Evolutionary conservation across 2,113 vertebrate species (phyloP), one percentile per base, ranked within the genome.

Genomic region (Phylloscopus trochilus): DNA sequence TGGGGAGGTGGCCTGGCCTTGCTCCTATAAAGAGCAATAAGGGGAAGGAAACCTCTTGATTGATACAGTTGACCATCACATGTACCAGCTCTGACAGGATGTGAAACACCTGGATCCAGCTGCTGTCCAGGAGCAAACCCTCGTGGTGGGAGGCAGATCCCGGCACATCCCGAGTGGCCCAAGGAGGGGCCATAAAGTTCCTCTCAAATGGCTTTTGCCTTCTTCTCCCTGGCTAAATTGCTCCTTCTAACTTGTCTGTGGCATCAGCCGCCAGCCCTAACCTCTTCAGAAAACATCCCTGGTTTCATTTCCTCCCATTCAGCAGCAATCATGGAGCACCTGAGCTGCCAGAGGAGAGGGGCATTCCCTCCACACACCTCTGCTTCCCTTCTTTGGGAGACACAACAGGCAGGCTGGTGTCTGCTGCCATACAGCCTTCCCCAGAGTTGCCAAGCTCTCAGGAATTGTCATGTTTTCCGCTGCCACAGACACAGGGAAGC

Each of bases 111-210:
- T 56, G 51, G 51, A 37, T 15, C 15, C 69, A 59, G 52, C 44
- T 44, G 33, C 51, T 81, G 22, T 7, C 59, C 60, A 30, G 46
- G 23, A 59, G 37, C 37, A 69, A 83, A 49, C 3, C 47, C 79
- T 69, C 3, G 0, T 5, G n/a, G 26, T 23, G n/a, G 41, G 33
- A 44, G 37, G 51, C 78, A 66, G 56, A 49, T 35, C 63, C 75
- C 0, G 0, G 13, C 1, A 3, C 2, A 31, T 35, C 27, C 85
- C 1, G 3, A 3, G 0, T 4, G 31, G 39, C 49, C 66, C 52
- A 10, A 12, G 24, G 58, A 64, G 43, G 19, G 8, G 7, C 19
- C 20, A 33, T 2, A 47, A 22, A 23, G 52, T 68, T 46, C 31
- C 17, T 28, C 19, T 64, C 68, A 31, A 44, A 44, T 21, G 73